Evolutionary conservation across 2,888 invertebrate species (phyloP), one percentile per base, ranked within the genome.

Genomic region (Meteorus colon): DNA sequence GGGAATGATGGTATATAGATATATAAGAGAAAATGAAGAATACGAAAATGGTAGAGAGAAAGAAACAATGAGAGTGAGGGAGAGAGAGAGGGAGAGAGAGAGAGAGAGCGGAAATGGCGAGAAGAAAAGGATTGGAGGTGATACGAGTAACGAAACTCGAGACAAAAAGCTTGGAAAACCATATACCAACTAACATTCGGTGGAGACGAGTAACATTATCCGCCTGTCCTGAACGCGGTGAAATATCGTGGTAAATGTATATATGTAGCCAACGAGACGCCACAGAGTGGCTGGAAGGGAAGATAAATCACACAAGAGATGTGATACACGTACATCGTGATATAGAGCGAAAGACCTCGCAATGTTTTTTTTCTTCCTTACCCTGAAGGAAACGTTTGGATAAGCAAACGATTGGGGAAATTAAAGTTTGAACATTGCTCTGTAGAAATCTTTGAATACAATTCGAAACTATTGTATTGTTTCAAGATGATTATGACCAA

Each of bases 131-230:
- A 62, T 29, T 65, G 76, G 55, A 73, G 48, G 29, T 27, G 65
- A 60, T 70, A 73, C 41, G 73, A 60, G 19, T 67, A 70, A 60
- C 70, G 74, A 77, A 78, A 78, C 74, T 73, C 69, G 75, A 80
- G 77, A 78, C 77, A 78, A 77, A 76, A 76, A 76, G 73, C 69
- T 67, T 45, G 27, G 27, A 37, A 45, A 51, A 31, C 14, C 19
- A 55, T 55, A 55, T 16, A 48, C 41, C 60, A 41, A 37, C 27
- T 27, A 45, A 71, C 60, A 71, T n/a, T 31, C 6, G 31, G 16
- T 51, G 14, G 48, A 48, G 65, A 70, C 69, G 59, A 67, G 71
- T 62, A 72, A 77, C 71, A 67, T 74, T 71, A 77, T 77, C 31
- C 71, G 66, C 69, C 19, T 73, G 68, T 76, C 48, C 60, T 48